A percentile compares a stretch with the other conserved stretches of the same genome.
Conservation (phyloP, 2,113 vertebrate genomes). For the Salvelinus alpinus region DNA sequence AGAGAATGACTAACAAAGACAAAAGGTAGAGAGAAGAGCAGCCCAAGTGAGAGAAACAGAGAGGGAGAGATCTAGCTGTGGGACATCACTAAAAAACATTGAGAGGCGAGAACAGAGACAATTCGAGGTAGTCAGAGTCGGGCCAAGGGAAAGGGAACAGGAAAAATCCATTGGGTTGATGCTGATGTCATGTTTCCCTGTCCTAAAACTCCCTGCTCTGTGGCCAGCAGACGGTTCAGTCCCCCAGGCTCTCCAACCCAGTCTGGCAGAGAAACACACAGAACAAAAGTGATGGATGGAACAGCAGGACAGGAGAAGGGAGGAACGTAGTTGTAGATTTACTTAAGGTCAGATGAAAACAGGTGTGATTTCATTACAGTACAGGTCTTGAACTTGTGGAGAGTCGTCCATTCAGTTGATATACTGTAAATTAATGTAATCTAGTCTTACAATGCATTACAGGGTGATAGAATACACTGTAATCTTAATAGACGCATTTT, state of each 20-base stretch:
- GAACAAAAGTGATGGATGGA: constrained; percentile 39
- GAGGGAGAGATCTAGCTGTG: constrained; percentile 17
- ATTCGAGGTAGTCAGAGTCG: constrained; percentile 14
- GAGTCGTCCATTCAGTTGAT: too few species aligned
- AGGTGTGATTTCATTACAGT: too few species aligned
- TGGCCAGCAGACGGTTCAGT: constrained; percentile 53
- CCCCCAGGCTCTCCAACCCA: constrained; percentile 42
- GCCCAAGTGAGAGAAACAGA: neutral
- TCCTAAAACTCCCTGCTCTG: constrained; percentile 35
- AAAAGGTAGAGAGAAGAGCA: too few species aligned
- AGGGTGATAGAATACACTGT: too few species aligned
- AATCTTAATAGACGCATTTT: too few species aligned
- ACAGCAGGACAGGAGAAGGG: neutral
- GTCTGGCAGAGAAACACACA: constrained; percentile 30
- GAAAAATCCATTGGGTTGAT: constrained; percentile 58
- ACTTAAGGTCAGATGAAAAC: too few species aligned
- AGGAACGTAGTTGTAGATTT: too few species aligned
- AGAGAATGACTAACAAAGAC: neutral
- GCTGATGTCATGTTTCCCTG: constrained; percentile 42
- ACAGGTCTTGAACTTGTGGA: too few species aligned
- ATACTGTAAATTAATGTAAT: too few species aligned
- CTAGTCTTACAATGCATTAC: too few species aligned
- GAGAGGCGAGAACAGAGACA: constrained; percentile 8
- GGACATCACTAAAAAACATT: constrained; percentile 20
- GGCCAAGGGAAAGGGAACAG: constrained; percentile 40